Percentiles rank a stretch among this genome's conserved stretches.
phyloP scores from a whole-genome alignment of 2,888 invertebrate species.

The Limnephilus rhombicus region DNA sequence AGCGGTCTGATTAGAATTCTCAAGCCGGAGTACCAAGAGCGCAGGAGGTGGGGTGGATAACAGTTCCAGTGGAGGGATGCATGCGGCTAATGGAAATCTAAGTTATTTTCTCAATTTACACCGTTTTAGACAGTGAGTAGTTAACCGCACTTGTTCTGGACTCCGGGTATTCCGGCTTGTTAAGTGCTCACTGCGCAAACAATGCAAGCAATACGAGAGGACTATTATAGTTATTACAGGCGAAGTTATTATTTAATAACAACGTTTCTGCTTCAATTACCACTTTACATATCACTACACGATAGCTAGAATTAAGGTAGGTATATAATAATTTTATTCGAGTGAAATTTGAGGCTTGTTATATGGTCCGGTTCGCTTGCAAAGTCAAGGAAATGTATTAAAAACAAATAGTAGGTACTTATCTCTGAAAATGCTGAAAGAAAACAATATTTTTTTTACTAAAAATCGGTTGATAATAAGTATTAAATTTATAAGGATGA shows the following conservation, averaged over 20 bases:
- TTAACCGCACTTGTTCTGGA: constrained; percentile 14
- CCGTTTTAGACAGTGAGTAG: constrained; percentile 10
- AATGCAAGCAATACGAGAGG: not conserved
- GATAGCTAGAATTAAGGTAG: not conserved
- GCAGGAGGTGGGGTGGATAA: not conserved
- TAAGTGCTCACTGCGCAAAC: not conserved
- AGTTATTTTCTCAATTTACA: constrained; percentile 35
- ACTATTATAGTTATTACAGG: not conserved
- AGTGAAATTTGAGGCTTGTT: not conserved
- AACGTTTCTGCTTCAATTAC: not conserved
- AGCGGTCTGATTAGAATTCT: constrained; percentile 40
- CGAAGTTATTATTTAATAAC: not conserved
- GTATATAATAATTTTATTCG: too few species aligned
- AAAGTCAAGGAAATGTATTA: too few species aligned
- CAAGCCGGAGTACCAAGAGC: not conserved
- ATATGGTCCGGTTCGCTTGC: too few species aligned
- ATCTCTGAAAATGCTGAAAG: too few species aligned
- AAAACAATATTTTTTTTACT: too few species aligned
- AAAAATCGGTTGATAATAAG: too few species aligned
- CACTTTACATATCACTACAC: too few species aligned
- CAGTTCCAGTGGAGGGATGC: not conserved
- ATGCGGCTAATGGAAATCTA: constrained; percentile 26
- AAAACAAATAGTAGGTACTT: too few species aligned
- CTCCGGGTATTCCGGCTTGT: not conserved
- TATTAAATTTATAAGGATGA: too few species aligned